Conservation (phyloP, 2,113 vertebrate genomes). For the Nanger granti region DNA sequence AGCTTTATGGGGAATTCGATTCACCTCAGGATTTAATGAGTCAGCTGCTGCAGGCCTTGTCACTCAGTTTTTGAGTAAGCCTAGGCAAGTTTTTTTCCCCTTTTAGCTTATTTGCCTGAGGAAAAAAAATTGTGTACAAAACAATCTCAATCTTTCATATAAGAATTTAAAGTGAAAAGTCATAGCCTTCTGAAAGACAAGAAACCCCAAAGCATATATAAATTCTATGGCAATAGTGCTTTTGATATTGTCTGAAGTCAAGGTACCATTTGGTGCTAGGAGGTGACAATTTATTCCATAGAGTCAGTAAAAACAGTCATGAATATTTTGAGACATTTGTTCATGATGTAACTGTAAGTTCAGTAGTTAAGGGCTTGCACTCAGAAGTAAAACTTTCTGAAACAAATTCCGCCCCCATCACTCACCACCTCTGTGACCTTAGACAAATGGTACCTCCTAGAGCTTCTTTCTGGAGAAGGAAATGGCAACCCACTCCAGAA, state of each 20-base stretch:
- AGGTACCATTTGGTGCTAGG: not conserved
- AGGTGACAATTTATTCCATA: not conserved
- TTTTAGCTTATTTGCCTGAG: not conserved
- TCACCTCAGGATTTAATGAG: not conserved
- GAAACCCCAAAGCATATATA: not conserved
- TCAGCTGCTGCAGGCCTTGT: not conserved
- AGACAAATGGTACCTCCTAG: not conserved
- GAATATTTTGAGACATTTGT: not conserved
- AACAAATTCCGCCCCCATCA: not conserved
- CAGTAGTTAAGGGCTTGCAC: not conserved
- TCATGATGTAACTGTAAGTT: accelerated
- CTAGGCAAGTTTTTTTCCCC: not conserved
- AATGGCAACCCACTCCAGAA: too few species aligned
- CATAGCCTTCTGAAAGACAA: not conserved
- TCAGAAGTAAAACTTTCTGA: not conserved
- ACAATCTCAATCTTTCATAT: not conserved
- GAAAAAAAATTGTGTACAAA: not conserved
- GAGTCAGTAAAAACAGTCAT: not conserved
- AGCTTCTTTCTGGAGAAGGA: too few species aligned
- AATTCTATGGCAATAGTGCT: not conserved
- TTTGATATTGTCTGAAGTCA: not conserved
- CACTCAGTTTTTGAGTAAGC: not conserved
- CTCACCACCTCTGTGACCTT: not conserved
- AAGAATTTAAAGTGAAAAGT: not conserved
- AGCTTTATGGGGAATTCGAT: not conserved